A percentile compares a stretch with the other conserved stretches of the same genome.
These are phyloP conservation scores for Galbula dea DNA, from an alignment of 2,113 vertebrate species.

Conservation along the genomic window DNA sequence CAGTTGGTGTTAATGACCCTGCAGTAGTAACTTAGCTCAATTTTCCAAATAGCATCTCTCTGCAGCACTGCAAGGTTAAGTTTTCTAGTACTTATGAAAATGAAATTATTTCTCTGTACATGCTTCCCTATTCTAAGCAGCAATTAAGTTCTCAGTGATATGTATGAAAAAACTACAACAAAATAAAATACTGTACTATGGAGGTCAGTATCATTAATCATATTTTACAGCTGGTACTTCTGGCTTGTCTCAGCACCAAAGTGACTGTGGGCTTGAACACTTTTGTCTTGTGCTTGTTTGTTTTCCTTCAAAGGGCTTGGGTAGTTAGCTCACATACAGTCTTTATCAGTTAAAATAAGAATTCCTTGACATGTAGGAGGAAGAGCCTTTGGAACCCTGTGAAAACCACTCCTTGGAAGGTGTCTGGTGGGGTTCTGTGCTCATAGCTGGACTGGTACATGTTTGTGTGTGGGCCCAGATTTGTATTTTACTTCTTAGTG, in stretches of 20 bases:
- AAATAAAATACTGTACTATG: neutral
- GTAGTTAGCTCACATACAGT: neutral
- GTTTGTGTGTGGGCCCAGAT: neutral
- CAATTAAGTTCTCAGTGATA: neutral
- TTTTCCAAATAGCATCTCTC: neutral
- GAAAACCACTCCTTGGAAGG: neutral
- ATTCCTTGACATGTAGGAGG: neutral
- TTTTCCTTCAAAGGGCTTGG: neutral
- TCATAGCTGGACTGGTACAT: neutral
- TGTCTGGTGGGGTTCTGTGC: neutral
- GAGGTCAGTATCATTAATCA: neutral
- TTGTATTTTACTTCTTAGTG: neutral
- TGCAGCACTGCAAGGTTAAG: neutral
- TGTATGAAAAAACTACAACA: neutral
- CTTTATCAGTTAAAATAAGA: neutral
- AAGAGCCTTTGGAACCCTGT: neutral
- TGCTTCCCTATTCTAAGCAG: neutral
- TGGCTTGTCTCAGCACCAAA: constrained; percentile 1
- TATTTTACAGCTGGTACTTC: neutral
- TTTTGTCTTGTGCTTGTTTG: constrained; percentile 10
- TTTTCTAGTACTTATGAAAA: neutral
- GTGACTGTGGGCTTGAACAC: neutral
- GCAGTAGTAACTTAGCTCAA: neutral
- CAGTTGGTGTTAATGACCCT: neutral
- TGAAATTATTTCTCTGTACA: neutral